A percentile compares a stretch with the other conserved stretches of the same genome.
Evolutionary conservation across 2,888 invertebrate species (phyloP).

Genomic region (Laothoe populi): DNA sequence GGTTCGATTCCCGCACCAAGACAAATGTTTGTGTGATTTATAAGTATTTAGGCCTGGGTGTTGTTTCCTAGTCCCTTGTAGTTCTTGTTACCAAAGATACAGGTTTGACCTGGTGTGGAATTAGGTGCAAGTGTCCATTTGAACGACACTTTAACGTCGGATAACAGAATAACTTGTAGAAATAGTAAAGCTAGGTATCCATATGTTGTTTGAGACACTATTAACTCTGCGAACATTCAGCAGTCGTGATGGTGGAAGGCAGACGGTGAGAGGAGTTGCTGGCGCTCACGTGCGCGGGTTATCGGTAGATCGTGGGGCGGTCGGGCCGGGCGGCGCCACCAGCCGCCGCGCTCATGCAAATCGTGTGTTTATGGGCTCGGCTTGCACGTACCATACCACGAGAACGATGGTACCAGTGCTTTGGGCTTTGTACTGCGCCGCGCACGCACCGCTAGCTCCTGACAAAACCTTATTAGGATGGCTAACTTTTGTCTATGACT

Average conservation of each 20-base stretch:
- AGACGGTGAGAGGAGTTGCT: neutral
- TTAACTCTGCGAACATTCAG: neutral
- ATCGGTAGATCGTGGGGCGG: conserved; percentile 32
- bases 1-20: no score
- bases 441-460: neutral
- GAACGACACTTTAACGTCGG: no score
- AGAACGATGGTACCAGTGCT: neutral
- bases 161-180: neutral
- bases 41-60: no score
- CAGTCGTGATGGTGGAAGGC: conserved; percentile 9
- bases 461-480: neutral
- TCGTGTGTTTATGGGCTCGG: conserved; percentile 33
- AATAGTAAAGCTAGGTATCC: neutral
- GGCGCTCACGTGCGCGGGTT: conserved; percentile 34
- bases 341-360: conserved; percentile 38
- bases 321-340: conserved; percentile 32
- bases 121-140: no score
- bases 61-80: no score
- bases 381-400: conserved; percentile 31
- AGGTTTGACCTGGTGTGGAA: no score
- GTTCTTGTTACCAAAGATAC: no score
- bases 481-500: neutral
- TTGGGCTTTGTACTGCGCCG: conserved; percentile 23
- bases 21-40: no score
- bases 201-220: neutral